These are phyloP conservation scores for Ceratitis capitata DNA, from an alignment of 1,140 invertebrate species.

Conservation along the genomic window DNA sequence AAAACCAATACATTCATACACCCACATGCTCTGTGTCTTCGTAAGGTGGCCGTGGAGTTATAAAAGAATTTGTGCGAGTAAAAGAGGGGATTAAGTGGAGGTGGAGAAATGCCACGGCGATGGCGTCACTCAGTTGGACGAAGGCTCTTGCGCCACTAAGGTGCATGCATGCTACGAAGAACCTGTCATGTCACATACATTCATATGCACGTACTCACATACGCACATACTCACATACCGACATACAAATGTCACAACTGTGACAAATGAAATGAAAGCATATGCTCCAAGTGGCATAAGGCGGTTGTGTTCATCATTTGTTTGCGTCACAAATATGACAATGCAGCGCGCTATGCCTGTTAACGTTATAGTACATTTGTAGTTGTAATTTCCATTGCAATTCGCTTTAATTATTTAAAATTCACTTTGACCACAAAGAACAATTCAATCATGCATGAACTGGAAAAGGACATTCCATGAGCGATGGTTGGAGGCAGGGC, in stretches of 20 bases:
- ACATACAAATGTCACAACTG: too few relatives aligned
- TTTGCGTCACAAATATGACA: neutral
- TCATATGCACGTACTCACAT: neutral
- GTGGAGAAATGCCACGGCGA: neutral
- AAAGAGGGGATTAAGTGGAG: neutral
- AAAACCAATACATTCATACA: neutral
- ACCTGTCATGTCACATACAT: neutral
- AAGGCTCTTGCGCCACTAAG: neutral
- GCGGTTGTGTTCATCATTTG: neutral
- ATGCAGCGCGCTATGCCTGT: too few relatives aligned
- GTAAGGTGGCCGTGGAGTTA: neutral
- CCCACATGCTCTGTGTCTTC: neutral
- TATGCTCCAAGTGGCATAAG: neutral
- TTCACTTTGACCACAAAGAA: neutral
- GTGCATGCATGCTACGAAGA: neutral
- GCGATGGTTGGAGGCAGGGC: too few relatives aligned
- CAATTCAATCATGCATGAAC: neutral
- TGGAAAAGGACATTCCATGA: neutral
- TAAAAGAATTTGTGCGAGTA: neutral
- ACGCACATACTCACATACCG: too few relatives aligned
- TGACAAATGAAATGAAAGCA: constrained; percentile 9
- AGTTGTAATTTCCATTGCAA: too few relatives aligned
- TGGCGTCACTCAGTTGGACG: neutral
- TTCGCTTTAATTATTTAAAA: constrained; percentile 8
- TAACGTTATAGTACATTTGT: too few relatives aligned